A percentile compares a stretch with the other conserved stretches of the same genome.
These are phyloP conservation scores for Himalopsyche anomala DNA, from an alignment of 2,888 invertebrate genomes.

Conservation along the genomic window DNA sequence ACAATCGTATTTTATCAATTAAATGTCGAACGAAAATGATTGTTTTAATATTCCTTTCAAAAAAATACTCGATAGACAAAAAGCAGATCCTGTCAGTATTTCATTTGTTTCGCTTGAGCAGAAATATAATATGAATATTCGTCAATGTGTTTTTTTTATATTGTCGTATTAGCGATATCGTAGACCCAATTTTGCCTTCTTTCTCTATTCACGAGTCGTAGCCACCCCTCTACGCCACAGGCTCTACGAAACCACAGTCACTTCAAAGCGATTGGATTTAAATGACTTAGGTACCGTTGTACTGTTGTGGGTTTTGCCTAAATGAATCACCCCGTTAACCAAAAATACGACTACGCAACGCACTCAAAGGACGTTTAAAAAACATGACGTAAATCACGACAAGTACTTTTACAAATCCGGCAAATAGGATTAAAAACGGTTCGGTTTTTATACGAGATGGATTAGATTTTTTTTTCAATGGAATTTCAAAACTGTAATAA, in stretches of 20 bases:
- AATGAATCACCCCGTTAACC: neutral
- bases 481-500: too few relatives aligned
- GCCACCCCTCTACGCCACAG: constrained; percentile 4
- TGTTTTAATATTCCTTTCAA: too few relatives aligned
- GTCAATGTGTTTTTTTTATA: too few relatives aligned
- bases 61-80: too few relatives aligned
- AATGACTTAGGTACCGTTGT: constrained; percentile 35
- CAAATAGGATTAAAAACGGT: constrained; percentile 3
- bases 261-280: constrained; percentile 42
- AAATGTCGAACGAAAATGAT: too few relatives aligned
- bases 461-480: neutral
- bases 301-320: neutral
- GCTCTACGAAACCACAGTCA: constrained; percentile 4
- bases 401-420: constrained; percentile 2
- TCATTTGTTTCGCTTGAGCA: too few relatives aligned
- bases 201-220: neutral
- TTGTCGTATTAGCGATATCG: neutral
- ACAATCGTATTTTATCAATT: too few relatives aligned
- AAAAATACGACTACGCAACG: constrained; percentile 10
- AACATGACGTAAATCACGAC: constrained; percentile 38
- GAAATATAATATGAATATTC: too few relatives aligned
- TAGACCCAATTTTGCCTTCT: neutral
- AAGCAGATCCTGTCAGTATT: too few relatives aligned
- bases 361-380: constrained; percentile 37
- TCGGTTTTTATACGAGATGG: constrained; percentile 5